Evolutionary conservation across 2,797 vertebrate species (phyloP), one percentile per base, ranked within the genome.

Genomic region (Momotus momota): DNA sequence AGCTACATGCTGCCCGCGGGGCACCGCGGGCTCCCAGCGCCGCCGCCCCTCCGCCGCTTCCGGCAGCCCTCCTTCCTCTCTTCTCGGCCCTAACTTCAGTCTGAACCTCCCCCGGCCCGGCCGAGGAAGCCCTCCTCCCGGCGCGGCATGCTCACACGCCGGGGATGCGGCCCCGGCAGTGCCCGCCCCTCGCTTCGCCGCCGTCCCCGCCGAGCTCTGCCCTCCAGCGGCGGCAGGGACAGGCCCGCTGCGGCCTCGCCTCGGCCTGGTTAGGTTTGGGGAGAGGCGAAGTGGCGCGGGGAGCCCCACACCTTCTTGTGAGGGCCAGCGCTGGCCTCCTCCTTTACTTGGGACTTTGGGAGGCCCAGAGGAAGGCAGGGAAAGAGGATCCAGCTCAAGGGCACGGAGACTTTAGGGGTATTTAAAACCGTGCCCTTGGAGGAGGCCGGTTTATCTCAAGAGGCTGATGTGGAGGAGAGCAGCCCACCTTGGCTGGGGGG

Each of bases 261-360:
- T 12, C 10, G 69, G 48, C 46, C 6, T 4, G 17, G 14, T 29
- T 0, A 3, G 4, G 38, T 0, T 3, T 6, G 4, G 20, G 3
- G 6, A 0, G 23, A 20, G 46, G 35, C 3, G 25, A 3, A 6
- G 65, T 7, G 12, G 22, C 3, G 3, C 1, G 5, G 0, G 0
- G 7, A 2, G 10, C 35, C 35, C 0, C 1, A 7, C 0, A 0
- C 0, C 0, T 23, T 1, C 1, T 1, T 1, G 12, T 0, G 5
- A 0, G 14, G 13, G 29, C 6, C 0, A 0, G 21, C 5, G 5
- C 5, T 35, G 7, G 4, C 11, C 12, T 10, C 5, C 10, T 46
- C 7, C 11, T 22, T 45, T 5, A 9, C 31, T 19, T 2, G 8
- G 23, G 29, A 10, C 27, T 26, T 23, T 19, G 35, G 58, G 35